Conservation (phyloP, 2,797 vertebrate genomes). For the Pipistrellus kuhlii region DNA sequence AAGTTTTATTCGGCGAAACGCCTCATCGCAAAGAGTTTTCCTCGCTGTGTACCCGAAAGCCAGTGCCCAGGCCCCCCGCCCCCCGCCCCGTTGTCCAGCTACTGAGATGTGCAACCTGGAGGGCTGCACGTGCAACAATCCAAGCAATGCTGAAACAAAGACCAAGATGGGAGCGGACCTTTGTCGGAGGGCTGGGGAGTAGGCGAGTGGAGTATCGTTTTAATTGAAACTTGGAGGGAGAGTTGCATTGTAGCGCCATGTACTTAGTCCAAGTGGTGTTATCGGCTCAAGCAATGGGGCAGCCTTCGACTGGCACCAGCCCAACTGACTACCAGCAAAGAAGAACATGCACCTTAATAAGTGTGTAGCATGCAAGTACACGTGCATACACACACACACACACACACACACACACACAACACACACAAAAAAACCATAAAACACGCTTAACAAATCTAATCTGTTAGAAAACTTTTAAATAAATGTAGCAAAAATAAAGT, state of each 20-base stretch:
- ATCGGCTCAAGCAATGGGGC: neutral
- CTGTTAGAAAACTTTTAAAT: neutral
- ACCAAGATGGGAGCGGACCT: neutral
- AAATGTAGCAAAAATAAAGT: neutral
- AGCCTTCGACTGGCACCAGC: neutral
- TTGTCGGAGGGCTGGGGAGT: neutral
- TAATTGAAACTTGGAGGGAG: neutral
- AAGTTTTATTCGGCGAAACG: neutral
- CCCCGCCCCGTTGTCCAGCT: neutral
- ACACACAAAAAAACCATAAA: too few species aligned
- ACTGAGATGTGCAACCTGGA: neutral
- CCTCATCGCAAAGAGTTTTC: neutral
- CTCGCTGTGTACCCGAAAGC: neutral
- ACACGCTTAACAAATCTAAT: neutral
- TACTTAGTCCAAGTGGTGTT: neutral
- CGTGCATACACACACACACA: too few species aligned
- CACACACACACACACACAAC: too few species aligned
- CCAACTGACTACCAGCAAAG: neutral
- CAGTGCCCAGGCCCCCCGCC: neutral
- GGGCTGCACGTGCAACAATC: neutral
- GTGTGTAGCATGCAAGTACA: neutral
- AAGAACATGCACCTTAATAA: neutral
- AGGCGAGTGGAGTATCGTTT: neutral
- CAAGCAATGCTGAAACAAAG: conserved; percentile 27
- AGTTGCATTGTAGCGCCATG: neutral